A percentile compares a stretch with the other conserved stretches of the same genome.
Conservation (phyloP, 2,888 invertebrate genomes). For the Branchellion lobata region DNA sequence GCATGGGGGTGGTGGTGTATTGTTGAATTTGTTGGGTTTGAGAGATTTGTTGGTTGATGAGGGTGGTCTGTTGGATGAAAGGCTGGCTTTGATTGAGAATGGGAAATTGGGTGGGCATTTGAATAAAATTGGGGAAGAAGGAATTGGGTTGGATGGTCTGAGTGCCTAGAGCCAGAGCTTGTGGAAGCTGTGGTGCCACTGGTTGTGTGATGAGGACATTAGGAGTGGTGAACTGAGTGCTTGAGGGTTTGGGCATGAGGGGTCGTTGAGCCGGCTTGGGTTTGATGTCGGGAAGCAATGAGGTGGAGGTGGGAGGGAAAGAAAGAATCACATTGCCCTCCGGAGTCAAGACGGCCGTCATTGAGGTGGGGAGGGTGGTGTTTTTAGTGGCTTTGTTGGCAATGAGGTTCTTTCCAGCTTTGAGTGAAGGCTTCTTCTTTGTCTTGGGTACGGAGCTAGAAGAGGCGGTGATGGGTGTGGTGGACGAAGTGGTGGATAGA, state of each 20-base stretch:
- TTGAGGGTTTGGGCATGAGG: constrained; percentile 52
- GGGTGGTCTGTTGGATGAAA: neutral
- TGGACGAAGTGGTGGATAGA: neutral
- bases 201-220: neutral
- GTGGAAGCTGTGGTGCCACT: constrained; percentile 3
- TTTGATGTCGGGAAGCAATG: neutral
- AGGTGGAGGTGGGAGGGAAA: constrained; percentile 12
- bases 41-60: constrained; percentile 10
- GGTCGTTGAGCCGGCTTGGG: constrained; percentile 47
- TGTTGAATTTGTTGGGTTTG: constrained; percentile 15
- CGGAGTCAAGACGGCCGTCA: constrained; percentile 51
- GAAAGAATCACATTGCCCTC: constrained; percentile 57
- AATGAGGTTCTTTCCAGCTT: neutral
- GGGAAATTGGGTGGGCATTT: neutral
- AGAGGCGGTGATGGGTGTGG: neutral
- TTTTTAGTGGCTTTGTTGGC: neutral
- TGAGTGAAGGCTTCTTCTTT: constrained; percentile 22
- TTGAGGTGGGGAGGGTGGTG: constrained; percentile 46
- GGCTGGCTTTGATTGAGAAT: neutral
- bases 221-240: neutral
- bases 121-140: neutral
- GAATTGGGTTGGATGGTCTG: neutral
- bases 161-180: neutral
- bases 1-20: neutral
- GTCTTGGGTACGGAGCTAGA: neutral